Evolutionary conservation across 2,888 invertebrate genomes (phyloP).

Genomic region (Tachina lurida): DNA sequence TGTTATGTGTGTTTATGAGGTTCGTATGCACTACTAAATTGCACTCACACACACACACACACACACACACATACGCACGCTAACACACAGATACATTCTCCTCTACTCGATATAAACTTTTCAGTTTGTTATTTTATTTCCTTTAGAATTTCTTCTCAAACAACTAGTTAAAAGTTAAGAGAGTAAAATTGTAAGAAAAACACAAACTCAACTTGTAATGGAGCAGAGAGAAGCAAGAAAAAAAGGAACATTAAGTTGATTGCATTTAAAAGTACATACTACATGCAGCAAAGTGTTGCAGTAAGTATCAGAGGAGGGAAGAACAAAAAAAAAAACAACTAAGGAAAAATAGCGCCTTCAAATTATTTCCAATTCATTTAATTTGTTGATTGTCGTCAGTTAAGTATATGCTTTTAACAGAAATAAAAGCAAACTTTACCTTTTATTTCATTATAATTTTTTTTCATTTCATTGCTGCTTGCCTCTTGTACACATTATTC

Average conservation of each 20-base stretch:
- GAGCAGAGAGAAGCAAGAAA: neutral
- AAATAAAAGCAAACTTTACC: slow-evolving; percentile 60
- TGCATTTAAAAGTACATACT: slow-evolving; percentile 60
- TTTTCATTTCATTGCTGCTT: neutral
- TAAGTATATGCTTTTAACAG: slow-evolving; percentile 67
- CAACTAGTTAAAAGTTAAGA: slow-evolving; percentile 56
- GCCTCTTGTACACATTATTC: slow-evolving; percentile 26
- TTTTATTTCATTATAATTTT: slow-evolving; percentile 32
- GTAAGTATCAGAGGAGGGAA: slow-evolving; percentile 47
- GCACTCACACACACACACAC: neutral
- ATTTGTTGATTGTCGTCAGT: slow-evolving; percentile 72
- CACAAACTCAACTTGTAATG: slow-evolving; percentile 37
- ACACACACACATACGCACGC: neutral
- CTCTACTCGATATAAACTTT: slow-evolving; percentile 26
- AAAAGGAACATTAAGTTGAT: slow-evolving; percentile 55
- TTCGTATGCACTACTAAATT: neutral
- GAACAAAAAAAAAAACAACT: slow-evolving; percentile 1
- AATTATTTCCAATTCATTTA: slow-evolving; percentile 72
- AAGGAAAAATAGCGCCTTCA: slow-evolving; percentile 69
- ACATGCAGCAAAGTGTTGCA: slow-evolving; percentile 60
- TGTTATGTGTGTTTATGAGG: slow-evolving; percentile 34
- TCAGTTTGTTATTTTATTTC: slow-evolving; percentile 22
- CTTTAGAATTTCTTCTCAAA: slow-evolving; percentile 43
- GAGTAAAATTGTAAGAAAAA: slow-evolving; percentile 42
- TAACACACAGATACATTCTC: neutral